Percentiles rank a stretch among this genome's conserved stretches.
These are phyloP conservation scores for Emys orbicularis DNA, from an alignment of 2,797 vertebrate species.

Conservation along the genomic window DNA sequence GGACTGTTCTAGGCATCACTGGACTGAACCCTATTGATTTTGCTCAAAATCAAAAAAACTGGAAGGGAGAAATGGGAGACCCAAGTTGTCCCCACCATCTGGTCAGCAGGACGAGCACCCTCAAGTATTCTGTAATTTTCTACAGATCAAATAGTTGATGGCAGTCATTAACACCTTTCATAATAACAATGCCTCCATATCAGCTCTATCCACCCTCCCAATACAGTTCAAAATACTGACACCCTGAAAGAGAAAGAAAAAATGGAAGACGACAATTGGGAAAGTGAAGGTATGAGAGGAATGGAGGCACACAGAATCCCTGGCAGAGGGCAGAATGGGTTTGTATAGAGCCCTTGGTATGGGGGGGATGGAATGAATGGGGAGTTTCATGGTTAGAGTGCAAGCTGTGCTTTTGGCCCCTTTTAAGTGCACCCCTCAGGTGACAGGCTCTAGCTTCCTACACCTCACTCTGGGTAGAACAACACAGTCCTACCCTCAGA, in stretches of 20 bases:
- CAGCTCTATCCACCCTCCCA: background rate
- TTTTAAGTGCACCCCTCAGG: background rate
- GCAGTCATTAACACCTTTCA: background rate
- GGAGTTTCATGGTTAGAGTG: background rate
- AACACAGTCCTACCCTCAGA: background rate
- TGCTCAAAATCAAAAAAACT: background rate
- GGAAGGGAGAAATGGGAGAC: background rate
- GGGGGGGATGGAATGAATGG: background rate
- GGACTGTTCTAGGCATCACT: background rate
- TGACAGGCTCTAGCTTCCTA: background rate
- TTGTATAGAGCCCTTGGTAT: background rate
- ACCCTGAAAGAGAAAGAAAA: constrained; percentile 3
- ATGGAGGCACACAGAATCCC: background rate
- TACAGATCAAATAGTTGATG: background rate
- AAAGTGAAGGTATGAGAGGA: background rate
- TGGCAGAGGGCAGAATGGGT: background rate
- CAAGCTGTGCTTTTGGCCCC: background rate
- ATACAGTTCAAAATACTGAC: background rate
- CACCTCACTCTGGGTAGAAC: background rate
- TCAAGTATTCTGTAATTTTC: background rate
- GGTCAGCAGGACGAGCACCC: background rate
- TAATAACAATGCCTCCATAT: background rate
- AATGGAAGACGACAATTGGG: background rate
- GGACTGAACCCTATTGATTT: background rate
- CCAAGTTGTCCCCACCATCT: background rate